Percentiles rank a stretch among this genome's conserved stretches.
phyloP scores from a whole-genome alignment of 1,140 invertebrate species.

The Drosophila quadrilineata region DNA sequence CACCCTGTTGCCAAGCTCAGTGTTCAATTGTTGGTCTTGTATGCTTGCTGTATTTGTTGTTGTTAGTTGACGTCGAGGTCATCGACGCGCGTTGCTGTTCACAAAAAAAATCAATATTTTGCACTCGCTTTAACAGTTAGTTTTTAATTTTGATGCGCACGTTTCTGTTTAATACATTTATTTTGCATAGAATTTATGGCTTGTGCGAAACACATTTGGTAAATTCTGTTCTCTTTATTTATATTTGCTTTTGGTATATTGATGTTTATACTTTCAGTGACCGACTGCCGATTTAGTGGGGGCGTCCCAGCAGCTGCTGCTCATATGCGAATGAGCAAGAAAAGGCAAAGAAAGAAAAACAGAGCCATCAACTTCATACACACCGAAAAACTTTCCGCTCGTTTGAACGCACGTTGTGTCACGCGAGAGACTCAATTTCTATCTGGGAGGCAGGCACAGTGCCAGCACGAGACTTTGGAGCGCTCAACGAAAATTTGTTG shows the following conservation, averaged over 20 bases:
- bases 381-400: constrained; percentile 69
- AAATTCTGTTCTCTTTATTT: constrained; percentile 22
- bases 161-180: constrained; percentile 14
- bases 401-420: constrained; percentile 71
- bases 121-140: constrained; percentile 36
- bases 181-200: constrained; percentile 13
- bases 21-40: constrained; percentile 26
- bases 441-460: constrained; percentile 47
- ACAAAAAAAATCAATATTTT: constrained; percentile 71
- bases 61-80: constrained; percentile 54
- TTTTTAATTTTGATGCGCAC: constrained; percentile 16
- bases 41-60: constrained; percentile 6
- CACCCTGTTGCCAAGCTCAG: constrained; percentile 14
- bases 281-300: constrained; percentile 26
- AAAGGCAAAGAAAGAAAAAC: constrained; percentile 56
- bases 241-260: not conserved
- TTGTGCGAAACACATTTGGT: constrained; percentile 15
- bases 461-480: constrained; percentile 48
- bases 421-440: constrained; percentile 71
- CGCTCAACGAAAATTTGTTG: constrained; percentile 19
- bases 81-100: constrained; percentile 55
- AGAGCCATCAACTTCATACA: constrained; percentile 41
- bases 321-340: constrained; percentile 44
- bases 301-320: constrained; percentile 25
- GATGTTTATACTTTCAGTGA: constrained; percentile 22